These are phyloP conservation scores for Psilanteris sp. DNA, from an alignment of 1,140 invertebrate genomes.

Conservation along the genomic window DNA sequence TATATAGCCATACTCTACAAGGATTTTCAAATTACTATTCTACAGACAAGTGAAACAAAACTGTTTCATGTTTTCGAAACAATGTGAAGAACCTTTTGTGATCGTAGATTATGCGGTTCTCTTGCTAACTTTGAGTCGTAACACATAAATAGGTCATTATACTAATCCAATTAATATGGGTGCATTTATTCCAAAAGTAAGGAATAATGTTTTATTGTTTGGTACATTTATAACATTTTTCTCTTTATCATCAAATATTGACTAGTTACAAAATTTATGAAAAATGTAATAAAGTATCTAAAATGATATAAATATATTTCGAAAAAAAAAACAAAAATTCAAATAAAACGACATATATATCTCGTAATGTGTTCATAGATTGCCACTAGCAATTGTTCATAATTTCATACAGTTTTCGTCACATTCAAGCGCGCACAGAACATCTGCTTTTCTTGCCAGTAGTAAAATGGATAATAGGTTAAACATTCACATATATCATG, in stretches of 20 bases:
- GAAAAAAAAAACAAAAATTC: not conserved
- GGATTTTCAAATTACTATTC: constrained; percentile 19
- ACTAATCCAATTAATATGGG: constrained; percentile 15
- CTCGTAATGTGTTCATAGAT: constrained; percentile 20
- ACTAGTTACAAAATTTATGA: no score
- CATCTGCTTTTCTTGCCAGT: constrained; percentile 22
- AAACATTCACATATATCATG: constrained; percentile 47
- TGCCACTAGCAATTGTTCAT: constrained; percentile 20
- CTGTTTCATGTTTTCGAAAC: constrained; percentile 7
- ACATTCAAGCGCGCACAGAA: constrained; percentile 19
- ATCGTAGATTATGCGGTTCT: constrained; percentile 13
- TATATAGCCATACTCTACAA: constrained; percentile 8
- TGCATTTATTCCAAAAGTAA: not conserved
- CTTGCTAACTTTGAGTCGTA: not conserved
- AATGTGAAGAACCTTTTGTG: constrained; percentile 8
- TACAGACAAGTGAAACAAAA: constrained; percentile 5
- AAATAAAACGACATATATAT: constrained; percentile 11
- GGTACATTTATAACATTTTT: no score
- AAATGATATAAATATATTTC: not conserved
- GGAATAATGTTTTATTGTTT: constrained; percentile 2
- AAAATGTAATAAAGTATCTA: no score
- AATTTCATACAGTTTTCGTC: constrained; percentile 23
- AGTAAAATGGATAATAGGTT: constrained; percentile 32
- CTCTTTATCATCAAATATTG: no score
- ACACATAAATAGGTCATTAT: constrained; percentile 1